Percentiles rank a stretch among this genome's conserved stretches.
phyloP scores from a whole-genome alignment of 2,888 invertebrate species.

The Thera britannica region DNA sequence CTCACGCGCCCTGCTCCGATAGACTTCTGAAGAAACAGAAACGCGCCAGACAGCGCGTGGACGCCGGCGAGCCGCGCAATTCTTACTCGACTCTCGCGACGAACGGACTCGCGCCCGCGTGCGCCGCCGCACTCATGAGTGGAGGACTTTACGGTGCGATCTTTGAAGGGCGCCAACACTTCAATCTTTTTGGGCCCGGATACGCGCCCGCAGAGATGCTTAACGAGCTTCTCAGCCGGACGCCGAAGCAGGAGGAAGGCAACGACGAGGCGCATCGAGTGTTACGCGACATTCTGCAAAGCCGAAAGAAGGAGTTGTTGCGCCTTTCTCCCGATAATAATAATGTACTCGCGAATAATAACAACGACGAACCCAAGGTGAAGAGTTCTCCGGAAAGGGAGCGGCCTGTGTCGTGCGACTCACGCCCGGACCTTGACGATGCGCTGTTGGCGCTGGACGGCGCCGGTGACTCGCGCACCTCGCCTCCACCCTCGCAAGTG shows the following conservation, averaged over 20 bases:
- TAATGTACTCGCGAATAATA: constrained; percentile 83
- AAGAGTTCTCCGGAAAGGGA: constrained; percentile 85
- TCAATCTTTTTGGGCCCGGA: constrained; percentile 93
- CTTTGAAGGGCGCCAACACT: constrained; percentile 92
- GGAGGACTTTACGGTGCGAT: constrained; percentile 95
- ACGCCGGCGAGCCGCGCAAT: constrained; percentile 98
- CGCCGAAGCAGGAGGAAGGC: constrained; percentile 88
- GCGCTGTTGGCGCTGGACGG: constrained; percentile 86
- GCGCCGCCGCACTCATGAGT: constrained; percentile 92
- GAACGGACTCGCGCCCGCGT: constrained; percentile 83
- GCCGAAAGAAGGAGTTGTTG: constrained; percentile 92
- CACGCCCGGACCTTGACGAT: constrained; percentile 86
- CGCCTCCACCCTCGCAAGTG: constrained; percentile 84
- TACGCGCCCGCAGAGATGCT: constrained; percentile 96
- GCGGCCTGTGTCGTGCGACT: constrained; percentile 87
- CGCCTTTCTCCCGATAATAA: constrained; percentile 86
- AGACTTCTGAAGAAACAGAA: constrained; percentile 96
- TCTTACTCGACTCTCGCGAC: constrained; percentile 89
- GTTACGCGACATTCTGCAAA: constrained; percentile 95
- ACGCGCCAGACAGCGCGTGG: constrained; percentile 97
- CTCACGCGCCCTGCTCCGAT: constrained; percentile 97
- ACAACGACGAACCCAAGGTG: constrained; percentile 83
- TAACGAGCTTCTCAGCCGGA: constrained; percentile 94
- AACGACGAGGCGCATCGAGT: constrained; percentile 90
- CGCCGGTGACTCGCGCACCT: constrained; percentile 74